Evolutionary conservation across 1,140 invertebrate genomes (phyloP), one percentile per base, ranked within the genome.

Genomic region (Ceratitis capitata): DNA sequence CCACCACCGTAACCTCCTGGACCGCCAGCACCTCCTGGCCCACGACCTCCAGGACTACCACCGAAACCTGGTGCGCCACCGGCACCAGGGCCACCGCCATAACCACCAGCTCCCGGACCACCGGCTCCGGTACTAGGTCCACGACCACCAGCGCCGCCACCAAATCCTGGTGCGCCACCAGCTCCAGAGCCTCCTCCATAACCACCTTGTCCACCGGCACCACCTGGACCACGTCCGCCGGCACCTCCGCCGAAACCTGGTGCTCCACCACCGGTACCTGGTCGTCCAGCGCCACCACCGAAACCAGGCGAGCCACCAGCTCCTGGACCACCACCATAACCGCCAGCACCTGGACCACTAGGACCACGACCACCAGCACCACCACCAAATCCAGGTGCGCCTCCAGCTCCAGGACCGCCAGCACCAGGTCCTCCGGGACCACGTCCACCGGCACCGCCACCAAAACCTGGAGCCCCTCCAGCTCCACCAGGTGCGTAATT

Each of bases 161-260:
- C 86, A 84, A 49, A 53, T 26, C 83, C 85, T 6, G 56, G 61
- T 6, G 82, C 64, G 1, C 87, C 87, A 39, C 88, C 87, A 64
- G 86, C 85, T 82, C 89, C 86, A 26, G 82, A 78, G 16, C 87
- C 84, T 53, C 88, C 90, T 16, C 92, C 90, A 29, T 91, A 88
- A 56, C 89, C 87, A 53, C 91, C 90, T 19, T 88, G 91, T n/a
- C 93, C 91, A 14, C 92, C 90, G 7, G 92, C 92, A 35, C 82
- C 84, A 12, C 86, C 87, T 12, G 49, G 88, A 3, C 93, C 89
- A 23, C 92, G 88, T 0, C 91, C 89, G 3, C 91, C 88, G 1
- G 92, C 89, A 1, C 92, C 89, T 1, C 92, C 90, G 1, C 93
- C 90, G 5, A 92, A 88, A 26, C 93, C 91, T 7, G 93, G 89